Evolutionary conservation across 2,888 invertebrate genomes (phyloP).

Genomic region (Halictus ligatus): DNA sequence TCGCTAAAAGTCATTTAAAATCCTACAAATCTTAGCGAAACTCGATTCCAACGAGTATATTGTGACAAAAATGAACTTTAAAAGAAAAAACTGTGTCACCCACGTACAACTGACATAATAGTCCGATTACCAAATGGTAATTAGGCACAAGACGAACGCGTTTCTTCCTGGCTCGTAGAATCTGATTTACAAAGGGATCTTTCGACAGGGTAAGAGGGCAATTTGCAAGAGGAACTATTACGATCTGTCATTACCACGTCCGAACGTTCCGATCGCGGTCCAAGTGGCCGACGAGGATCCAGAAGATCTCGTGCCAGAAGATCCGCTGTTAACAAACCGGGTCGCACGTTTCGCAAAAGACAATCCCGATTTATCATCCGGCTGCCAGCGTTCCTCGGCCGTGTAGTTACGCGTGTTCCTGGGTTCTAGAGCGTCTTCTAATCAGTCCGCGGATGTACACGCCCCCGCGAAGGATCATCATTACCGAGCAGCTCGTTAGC

Average conservation of each 20-base stretch:
- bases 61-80: too few species aligned
- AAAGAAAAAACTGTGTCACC: too few species aligned
- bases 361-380: slow-evolving; percentile 61
- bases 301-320: slow-evolving; percentile 13
- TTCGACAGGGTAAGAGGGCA: background rate
- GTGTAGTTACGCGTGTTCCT: slow-evolving; percentile 73
- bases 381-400: slow-evolving; percentile 33
- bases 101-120: too few species aligned
- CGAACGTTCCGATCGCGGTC: slow-evolving; percentile 16
- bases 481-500: slow-evolving; percentile 75
- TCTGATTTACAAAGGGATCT: background rate
- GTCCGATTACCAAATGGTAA: too few species aligned
- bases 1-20: background rate
- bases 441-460: slow-evolving; percentile 68
- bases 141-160: too few species aligned
- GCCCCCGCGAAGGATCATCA: slow-evolving; percentile 69
- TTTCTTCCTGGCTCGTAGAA: too few species aligned
- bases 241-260: background rate
- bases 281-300: background rate
- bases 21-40: too few species aligned
- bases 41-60: too few species aligned
- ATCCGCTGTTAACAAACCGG: slow-evolving; percentile 24
- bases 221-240: slow-evolving; percentile 4
- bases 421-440: slow-evolving; percentile 71
- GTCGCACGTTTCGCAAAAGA: slow-evolving; percentile 42